phyloP scores from a whole-genome alignment of 37 sponge, comb jelly and placozoan species.

The Crambe crambe region DNA sequence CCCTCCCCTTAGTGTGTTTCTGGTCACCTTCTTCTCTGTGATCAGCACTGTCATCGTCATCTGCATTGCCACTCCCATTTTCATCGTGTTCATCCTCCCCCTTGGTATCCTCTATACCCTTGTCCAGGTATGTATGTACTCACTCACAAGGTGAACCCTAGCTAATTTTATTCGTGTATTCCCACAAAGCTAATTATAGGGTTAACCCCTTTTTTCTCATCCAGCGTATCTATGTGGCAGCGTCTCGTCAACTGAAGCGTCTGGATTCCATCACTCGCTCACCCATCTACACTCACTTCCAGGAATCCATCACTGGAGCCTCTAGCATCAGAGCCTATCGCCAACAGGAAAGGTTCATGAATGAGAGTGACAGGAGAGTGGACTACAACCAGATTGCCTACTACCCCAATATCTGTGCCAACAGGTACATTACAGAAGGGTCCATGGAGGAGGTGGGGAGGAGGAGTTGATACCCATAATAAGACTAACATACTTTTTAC shows the following conservation, averaged over 20 bases:
- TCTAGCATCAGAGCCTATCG: conserved; percentile 94
- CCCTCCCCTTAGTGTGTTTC: conserved; percentile 17
- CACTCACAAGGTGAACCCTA: too few species aligned
- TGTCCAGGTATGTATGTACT: conserved; percentile 72
- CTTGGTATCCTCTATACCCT: conserved; percentile 77
- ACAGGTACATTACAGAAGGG: conserved; percentile 54
- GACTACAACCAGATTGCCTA: conserved; percentile 95
- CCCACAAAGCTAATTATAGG: conserved; percentile 66
- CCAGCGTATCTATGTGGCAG: conserved; percentile 89
- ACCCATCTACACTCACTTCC: conserved; percentile 98
- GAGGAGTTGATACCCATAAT: too few species aligned
- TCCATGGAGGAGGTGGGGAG: background rate
- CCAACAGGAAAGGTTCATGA: conserved; percentile 72
- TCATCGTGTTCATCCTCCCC: conserved; percentile 83
- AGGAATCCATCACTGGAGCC: conserved; percentile 86
- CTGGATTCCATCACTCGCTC: conserved; percentile 95
- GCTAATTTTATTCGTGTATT: too few species aligned
- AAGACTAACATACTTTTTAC: too few species aligned
- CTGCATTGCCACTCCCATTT: conserved; percentile 76
- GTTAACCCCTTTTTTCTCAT: background rate
- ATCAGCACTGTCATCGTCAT: conserved; percentile 74
- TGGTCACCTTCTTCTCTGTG: conserved; percentile 52
- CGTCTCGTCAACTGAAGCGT: conserved; percentile 97
- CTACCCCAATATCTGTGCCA: conserved; percentile 89
- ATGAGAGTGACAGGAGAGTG: conserved; percentile 79